A percentile compares a stretch with the other conserved stretches of the same genome.
Conservation (phyloP, 2,888 invertebrate species). For the Caenorhabditis sp. region DNA sequence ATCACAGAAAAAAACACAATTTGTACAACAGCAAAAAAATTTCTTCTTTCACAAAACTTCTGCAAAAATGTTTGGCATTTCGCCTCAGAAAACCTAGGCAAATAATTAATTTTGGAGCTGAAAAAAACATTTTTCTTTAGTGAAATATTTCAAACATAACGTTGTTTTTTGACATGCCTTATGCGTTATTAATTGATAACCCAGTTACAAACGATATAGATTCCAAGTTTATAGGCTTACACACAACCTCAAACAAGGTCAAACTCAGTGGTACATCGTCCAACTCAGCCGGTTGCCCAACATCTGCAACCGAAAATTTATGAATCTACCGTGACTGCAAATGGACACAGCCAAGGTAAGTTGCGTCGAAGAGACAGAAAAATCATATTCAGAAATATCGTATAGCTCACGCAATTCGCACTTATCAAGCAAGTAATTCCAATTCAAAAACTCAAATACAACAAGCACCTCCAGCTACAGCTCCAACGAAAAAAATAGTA, state of each 20-base stretch:
- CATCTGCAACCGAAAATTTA: conserved; percentile 3
- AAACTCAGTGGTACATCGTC: neutral
- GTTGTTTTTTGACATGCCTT: neutral
- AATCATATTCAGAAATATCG: neutral
- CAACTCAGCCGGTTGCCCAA: conserved; percentile 1
- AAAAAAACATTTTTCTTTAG: too few species aligned
- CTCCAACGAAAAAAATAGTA: neutral
- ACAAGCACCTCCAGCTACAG: neutral
- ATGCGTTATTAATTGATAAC: too few species aligned
- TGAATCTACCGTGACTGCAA: conserved; percentile 27
- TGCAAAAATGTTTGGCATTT: too few species aligned
- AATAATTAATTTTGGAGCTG: too few species aligned
- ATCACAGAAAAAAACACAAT: neutral
- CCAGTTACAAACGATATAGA: too few species aligned
- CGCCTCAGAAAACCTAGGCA: too few species aligned
- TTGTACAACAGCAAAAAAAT: neutral
- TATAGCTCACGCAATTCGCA: conserved; percentile 26
- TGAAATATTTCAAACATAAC: neutral
- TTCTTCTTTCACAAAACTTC: neutral
- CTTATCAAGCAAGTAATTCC: conserved; percentile 23
- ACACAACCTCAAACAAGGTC: conserved; percentile 15
- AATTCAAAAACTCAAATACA: neutral
- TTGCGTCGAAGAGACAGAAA: too few species aligned
- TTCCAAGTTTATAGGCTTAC: conserved; percentile 6
- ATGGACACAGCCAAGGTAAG: conserved; percentile 18